Base-by-base conservation (phyloP, 2,113 vertebrate genomes). In the Gulo gulo region DNA sequence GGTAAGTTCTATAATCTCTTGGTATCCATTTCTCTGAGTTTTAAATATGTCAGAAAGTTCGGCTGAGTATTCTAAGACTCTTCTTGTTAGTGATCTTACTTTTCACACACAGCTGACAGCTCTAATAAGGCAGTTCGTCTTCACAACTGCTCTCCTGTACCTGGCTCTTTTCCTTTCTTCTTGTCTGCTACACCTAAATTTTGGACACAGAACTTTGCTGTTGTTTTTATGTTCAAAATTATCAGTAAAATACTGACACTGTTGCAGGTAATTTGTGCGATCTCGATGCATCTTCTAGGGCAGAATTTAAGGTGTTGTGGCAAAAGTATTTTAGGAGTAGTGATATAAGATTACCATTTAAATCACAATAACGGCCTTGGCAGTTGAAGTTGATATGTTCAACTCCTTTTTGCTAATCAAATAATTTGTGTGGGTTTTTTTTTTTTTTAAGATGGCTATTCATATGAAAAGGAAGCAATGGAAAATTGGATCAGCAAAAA, bases 391-490 rank as follows among this genome's bases (percentile, higher is more conserved):
- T 74, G 85, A 73, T 74, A 69, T 36, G 59, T 1, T 24, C 24
- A 36, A 2, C n/a, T 91, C 15, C 34, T 45, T 86, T 86, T 89
- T 69, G 63, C 61, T 65, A 36, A 91, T 57, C 31, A 86, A 89
- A 67, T 81, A 59, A 97, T 65, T 71, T 83, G 20, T 95, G 10
- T 85, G 4, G 65, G n/a, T 52, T 16, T 36, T 31, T 29, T 36
- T 65, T 31, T 97, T 93, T 73, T 97, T 98, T 97, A 96, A 99
- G 99, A 99, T 98, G 99, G 99, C 45, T 99, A 99, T 97, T 99
- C 99, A 0, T 99, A 99, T 79, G 99, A 99, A 98, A 99, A 99
- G 88, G 99, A 99, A 76, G 99, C 99, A 47, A 99, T 99, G 45
- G 99, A 99, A 97, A 99, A 98, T 7, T 99, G 99, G 99, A 99